phyloP scores from a whole-genome alignment of 2,888 invertebrate genomes.

The Phymatocera aterrima region DNA sequence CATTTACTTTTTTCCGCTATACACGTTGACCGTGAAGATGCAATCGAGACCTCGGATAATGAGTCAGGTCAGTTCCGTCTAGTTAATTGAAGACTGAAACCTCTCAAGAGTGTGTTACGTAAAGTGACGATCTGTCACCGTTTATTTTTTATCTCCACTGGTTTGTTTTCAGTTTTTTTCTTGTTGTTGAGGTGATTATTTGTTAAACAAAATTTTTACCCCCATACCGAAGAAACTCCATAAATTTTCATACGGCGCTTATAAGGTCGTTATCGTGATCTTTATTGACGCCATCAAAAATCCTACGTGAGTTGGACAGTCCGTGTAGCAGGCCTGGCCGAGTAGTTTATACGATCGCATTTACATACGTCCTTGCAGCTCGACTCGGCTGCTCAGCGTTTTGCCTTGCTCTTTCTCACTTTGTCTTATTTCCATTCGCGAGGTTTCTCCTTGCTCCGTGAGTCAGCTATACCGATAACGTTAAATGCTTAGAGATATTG shows the following conservation, averaged over 20 bases:
- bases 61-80: slow-evolving; percentile 37
- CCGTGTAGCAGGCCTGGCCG: slow-evolving; percentile 34
- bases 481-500: slow-evolving; percentile 22
- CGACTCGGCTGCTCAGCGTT: neutral
- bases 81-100: slow-evolving; percentile 12
- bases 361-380: slow-evolving; percentile 60
- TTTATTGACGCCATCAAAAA: slow-evolving; percentile 50
- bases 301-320: slow-evolving; percentile 27
- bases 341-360: slow-evolving; percentile 54
- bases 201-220: neutral
- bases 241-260: slow-evolving; percentile 30
- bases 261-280: slow-evolving; percentile 48
- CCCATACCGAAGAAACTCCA: slow-evolving; percentile 4
- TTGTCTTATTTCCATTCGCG: neutral
- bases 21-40: slow-evolving; percentile 17
- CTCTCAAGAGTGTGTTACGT: neutral
- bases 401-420: slow-evolving; percentile 2
- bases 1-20: neutral
- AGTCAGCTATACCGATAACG: slow-evolving; percentile 31
- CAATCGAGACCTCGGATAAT: neutral
- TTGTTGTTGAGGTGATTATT: neutral
- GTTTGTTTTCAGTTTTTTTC: neutral
- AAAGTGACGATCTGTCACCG: neutral
- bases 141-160: neutral
- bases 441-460: slow-evolving; percentile 21